phyloP scores from a whole-genome alignment of 1,140 invertebrate genomes.

The Brachystomella parvula region DNA sequence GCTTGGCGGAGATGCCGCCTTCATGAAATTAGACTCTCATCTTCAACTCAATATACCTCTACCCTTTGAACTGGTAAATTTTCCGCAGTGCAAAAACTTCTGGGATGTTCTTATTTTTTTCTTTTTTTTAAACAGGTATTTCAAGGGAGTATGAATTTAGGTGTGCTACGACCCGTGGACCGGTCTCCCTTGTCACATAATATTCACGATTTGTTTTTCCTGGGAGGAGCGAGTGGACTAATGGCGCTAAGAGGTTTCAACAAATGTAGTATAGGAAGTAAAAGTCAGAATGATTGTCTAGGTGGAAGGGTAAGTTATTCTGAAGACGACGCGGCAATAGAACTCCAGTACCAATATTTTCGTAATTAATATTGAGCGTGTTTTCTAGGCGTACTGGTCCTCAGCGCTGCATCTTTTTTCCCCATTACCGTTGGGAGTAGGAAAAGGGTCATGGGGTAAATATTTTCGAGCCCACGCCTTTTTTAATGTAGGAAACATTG shows the following conservation, averaged over 20 bases:
- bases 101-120: not conserved
- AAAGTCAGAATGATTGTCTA: conserved; percentile 58
- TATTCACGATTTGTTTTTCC: conserved; percentile 71
- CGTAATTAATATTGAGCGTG: conserved; percentile 2
- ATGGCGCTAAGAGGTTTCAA: conserved; percentile 73
- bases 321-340: no score
- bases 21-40: conserved; percentile 70
- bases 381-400: conserved; percentile 64
- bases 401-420: conserved; percentile 69
- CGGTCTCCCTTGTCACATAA: conserved; percentile 52
- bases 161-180: conserved; percentile 51
- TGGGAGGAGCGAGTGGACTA: conserved; percentile 62
- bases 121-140: conserved; percentile 52
- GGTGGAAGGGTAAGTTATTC: conserved; percentile 51
- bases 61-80: conserved; percentile 57
- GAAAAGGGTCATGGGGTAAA: conserved; percentile 64
- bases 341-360: conserved; percentile 1
- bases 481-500: conserved; percentile 70
- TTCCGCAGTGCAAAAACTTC: conserved; percentile 16
- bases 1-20: conserved; percentile 75
- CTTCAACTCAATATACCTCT: conserved; percentile 67
- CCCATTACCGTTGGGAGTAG: conserved; percentile 73
- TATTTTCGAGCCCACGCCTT: conserved; percentile 75
- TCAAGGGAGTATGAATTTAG: conserved; percentile 61
- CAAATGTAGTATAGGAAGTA: conserved; percentile 70